These are phyloP conservation scores for Meloidogyne floridensis DNA, from an alignment of 1,140 invertebrate genomes.

Conservation along the genomic window DNA sequence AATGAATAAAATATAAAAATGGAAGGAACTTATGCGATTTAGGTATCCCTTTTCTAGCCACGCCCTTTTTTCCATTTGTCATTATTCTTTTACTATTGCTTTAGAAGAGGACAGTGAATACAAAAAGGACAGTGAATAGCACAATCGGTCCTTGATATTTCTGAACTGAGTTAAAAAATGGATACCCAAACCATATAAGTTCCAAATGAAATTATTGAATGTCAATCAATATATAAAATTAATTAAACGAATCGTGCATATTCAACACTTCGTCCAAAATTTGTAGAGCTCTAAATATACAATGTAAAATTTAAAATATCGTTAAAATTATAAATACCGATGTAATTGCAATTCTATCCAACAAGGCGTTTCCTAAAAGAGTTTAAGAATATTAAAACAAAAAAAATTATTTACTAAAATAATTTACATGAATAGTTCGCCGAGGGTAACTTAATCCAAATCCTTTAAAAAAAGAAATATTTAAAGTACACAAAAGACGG, in stretches of 20 bases:
- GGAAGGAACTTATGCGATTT: no score
- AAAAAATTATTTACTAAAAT: neutral
- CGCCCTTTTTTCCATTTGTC: no score
- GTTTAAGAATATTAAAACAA: neutral
- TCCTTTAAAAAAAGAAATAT: constrained; percentile 48
- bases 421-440: constrained; percentile 19
- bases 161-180: no score
- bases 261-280: constrained; percentile 48
- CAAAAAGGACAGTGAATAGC: no score
- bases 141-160: no score
- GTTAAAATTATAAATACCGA: constrained; percentile 13
- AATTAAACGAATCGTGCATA: constrained; percentile 23
- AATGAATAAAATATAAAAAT: no score
- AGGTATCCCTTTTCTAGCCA: no score
- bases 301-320: neutral
- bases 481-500: constrained; percentile 42
- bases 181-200: no score
- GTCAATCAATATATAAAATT: no score
- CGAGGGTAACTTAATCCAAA: constrained; percentile 44
- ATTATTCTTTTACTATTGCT: no score
- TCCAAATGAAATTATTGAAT: no score
- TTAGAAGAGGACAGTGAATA: no score
- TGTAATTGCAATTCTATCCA: constrained; percentile 48
- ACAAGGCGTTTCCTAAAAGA: constrained; percentile 37
- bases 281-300: constrained; percentile 42